Evolutionary conservation across 1,140 invertebrate species (phyloP).

Genomic region (Sinella curviseta): DNA sequence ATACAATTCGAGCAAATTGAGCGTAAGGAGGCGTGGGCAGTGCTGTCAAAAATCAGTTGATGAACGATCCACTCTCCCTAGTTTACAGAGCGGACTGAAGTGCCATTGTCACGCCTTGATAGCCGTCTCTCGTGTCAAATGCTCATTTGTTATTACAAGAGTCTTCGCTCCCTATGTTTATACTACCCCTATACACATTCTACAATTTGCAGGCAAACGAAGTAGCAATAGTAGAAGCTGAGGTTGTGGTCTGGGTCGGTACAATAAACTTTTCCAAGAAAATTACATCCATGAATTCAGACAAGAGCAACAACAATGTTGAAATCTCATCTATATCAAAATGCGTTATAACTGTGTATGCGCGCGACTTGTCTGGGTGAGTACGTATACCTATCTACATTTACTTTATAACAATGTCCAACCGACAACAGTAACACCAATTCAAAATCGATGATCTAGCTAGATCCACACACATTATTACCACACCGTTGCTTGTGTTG

Average conservation of each 20-base stretch:
- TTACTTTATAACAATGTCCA: too few species aligned
- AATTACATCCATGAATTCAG: too few species aligned
- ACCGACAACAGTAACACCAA: neutral
- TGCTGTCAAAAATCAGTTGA: constrained; percentile 19
- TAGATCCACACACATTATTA: neutral
- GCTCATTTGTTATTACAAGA: constrained; percentile 41
- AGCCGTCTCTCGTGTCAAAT: constrained; percentile 43
- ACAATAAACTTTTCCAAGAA: neutral
- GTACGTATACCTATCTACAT: too few species aligned
- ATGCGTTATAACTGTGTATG: too few species aligned
- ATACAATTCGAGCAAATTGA: neutral
- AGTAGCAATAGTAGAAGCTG: too few species aligned
- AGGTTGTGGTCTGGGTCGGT: too few species aligned
- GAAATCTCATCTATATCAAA: too few species aligned
- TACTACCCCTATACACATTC: too few species aligned
- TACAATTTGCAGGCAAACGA: neutral
- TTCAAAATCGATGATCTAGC: neutral
- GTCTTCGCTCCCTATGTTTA: constrained; percentile 32
- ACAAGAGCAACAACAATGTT: too few species aligned
- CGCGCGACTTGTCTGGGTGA: too few species aligned
- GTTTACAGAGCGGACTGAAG: constrained; percentile 25
- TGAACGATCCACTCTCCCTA: constrained; percentile 33
- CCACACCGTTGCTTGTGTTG: neutral
- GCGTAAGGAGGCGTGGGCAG: constrained; percentile 5
- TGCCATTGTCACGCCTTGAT: constrained; percentile 43